Evolutionary conservation across 2,888 invertebrate species (phyloP).

Genomic region (Cylindroiulus punctatus): DNA sequence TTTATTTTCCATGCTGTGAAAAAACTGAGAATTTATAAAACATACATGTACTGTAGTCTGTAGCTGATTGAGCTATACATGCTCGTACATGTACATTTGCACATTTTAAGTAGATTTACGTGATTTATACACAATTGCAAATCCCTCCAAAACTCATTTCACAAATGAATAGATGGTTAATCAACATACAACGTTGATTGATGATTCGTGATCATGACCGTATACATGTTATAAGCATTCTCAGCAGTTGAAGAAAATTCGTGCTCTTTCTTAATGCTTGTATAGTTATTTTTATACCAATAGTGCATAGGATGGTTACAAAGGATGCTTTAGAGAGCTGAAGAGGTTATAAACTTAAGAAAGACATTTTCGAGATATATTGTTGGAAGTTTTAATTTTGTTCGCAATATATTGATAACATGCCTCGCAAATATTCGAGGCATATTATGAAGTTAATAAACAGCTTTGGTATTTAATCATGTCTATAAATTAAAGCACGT

Average conservation of each 20-base stretch:
- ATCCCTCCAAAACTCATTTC: slow-evolving; percentile 23
- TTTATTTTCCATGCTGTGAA: background rate
- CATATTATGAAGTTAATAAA: no score
- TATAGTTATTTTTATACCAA: no score
- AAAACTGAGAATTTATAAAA: background rate
- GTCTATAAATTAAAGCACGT: no score
- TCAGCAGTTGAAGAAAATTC: background rate
- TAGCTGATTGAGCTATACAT: no score
- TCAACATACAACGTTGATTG: background rate
- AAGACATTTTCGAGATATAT: no score
- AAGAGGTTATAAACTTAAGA: no score
- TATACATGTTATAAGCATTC: slow-evolving; percentile 11
- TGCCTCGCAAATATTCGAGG: no score
- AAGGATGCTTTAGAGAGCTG: no score
- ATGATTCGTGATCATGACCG: slow-evolving; percentile 6
- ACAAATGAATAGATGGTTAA: slow-evolving; percentile 5
- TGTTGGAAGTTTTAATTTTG: no score
- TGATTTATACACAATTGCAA: slow-evolving; percentile 34
- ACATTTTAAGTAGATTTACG: background rate
- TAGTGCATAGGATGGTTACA: no score
- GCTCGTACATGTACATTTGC: no score
- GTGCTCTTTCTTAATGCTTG: background rate
- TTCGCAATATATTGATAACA: background rate
- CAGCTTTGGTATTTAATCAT: slow-evolving; percentile 29
- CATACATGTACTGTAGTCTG: no score